A percentile compares a stretch with the other conserved stretches of the same genome.
phyloP scores from a whole-genome alignment of 2,888 invertebrate species.

The Spodoptera exigua region DNA sequence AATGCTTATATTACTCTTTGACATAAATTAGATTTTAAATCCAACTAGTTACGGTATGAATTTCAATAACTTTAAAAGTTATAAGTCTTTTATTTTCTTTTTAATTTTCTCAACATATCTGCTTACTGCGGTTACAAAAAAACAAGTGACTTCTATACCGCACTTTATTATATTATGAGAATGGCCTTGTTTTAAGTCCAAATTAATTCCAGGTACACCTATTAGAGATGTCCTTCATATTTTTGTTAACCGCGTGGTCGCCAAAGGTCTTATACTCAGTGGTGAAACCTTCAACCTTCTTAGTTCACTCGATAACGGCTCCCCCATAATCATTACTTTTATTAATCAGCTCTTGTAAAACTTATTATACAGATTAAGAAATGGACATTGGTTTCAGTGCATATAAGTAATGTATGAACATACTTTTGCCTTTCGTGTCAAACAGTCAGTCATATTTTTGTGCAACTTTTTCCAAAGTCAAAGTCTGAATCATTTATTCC shows the following conservation, averaged over 20 bases:
- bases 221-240: slow-evolving; percentile 63
- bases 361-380: too few relatives aligned
- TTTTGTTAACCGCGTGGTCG: slow-evolving; percentile 59
- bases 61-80: too few relatives aligned
- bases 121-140: slow-evolving; percentile 1
- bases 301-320: slow-evolving; percentile 41
- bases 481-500: too few relatives aligned
- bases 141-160: slow-evolving; percentile 25
- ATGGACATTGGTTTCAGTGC: too few relatives aligned
- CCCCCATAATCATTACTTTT: slow-evolving; percentile 37
- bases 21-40: too few relatives aligned
- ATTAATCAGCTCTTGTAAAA: slow-evolving; percentile 17
- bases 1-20: too few relatives aligned
- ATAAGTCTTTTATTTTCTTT: too few relatives aligned
- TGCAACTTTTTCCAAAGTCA: too few relatives aligned
- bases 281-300: slow-evolving; percentile 59
- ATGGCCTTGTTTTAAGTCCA: slow-evolving; percentile 62
- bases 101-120: background rate
- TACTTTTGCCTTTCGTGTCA: too few relatives aligned
- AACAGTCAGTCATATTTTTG: too few relatives aligned
- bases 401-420: too few relatives aligned
- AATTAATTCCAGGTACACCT: slow-evolving; percentile 60
- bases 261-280: slow-evolving; percentile 46
- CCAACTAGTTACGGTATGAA: too few relatives aligned
- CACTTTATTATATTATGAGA: slow-evolving; percentile 55